Base-by-base conservation (phyloP, 2,888 invertebrate genomes). In the Cremastobaeus sp. region DNA sequence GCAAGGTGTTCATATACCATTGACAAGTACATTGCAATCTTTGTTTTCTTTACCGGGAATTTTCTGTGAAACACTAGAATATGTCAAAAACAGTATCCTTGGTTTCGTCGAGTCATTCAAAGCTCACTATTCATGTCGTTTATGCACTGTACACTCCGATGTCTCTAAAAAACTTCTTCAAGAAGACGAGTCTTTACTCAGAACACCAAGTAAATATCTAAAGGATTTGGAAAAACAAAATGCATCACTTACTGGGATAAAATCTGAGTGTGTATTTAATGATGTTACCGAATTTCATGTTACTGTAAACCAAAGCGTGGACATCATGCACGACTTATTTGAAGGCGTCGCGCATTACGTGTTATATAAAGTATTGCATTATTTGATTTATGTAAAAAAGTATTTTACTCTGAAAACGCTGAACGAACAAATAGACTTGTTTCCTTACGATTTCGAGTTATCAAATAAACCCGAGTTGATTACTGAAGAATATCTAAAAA, bases 401-500 rank as follows among this genome's bases (percentile, higher is more conserved):
- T 45, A 4, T 15, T 57, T 45, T 6, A n/a, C 15, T 6, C 14
- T 57, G 1, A 14, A 34, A 1, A 25, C 17, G 21, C 14, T 57
- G 3, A 57, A 57, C 12, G 34, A 57, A 3, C 28, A 41, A 20
- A 65, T 65, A 15, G 12, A 39, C 1, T 17, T 32, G 2, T 65
- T 65, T 28, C 6, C 45, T 18, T 55, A 47, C 18, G 17, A 30
- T 3, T n/a, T 32, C 17, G 54, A 65, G 37, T 21, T 35, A 0
- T 17, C 65, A 28, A 65, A 65, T 14, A 65, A 54, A 45, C 54
- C 54, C 35, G 30, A 45, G 43, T 17, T n/a, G n/a, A n/a, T n/a
- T n/a, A n/a, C n/a, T n/a, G n/a, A n/a, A n/a, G n/a, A n/a, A n/a
- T n/a, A n/a, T n/a, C n/a, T n/a, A n/a, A n/a, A n/a, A n/a, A n/a